A percentile compares a stretch with the other conserved stretches of the same genome.
Conservation (phyloP, 2,113 vertebrate genomes). For the Chloropsis cyanopogon region DNA sequence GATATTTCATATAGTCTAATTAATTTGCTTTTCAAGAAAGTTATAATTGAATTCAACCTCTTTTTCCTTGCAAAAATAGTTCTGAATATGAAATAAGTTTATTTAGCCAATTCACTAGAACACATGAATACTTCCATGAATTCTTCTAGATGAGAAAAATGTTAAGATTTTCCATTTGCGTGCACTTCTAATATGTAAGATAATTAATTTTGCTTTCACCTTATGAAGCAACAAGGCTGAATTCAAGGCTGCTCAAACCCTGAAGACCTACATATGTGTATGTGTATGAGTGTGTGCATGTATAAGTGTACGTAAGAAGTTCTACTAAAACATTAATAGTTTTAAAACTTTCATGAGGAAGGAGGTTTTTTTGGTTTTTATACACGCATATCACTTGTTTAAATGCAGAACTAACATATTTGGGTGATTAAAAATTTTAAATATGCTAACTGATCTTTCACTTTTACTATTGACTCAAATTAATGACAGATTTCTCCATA, state of each 20-base stretch:
- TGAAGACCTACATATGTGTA: rapidly evolving
- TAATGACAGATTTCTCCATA: no score
- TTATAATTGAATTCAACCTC: neutral
- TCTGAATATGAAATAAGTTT: neutral
- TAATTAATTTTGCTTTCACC: neutral
- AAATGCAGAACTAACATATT: neutral
- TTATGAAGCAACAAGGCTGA: neutral
- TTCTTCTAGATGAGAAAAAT: neutral
- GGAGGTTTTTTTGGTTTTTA: rapidly evolving
- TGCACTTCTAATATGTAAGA: neutral
- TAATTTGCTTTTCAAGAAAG: neutral
- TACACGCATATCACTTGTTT: neutral
- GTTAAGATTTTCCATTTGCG: neutral
- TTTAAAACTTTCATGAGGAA: neutral
- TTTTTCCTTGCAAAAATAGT: neutral
- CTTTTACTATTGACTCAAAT: neutral
- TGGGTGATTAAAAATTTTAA: neutral
- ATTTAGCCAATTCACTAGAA: neutral
- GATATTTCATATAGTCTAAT: neutral
- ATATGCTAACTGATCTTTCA: neutral
- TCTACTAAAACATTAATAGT: neutral
- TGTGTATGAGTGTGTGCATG: no score
- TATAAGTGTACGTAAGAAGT: neutral
- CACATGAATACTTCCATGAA: neutral
- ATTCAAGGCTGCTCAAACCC: neutral